Percentiles rank a stretch among this genome's conserved stretches.
These are phyloP conservation scores for Limosa lapponica DNA, from an alignment of 2,797 vertebrate species.

Conservation along the genomic window DNA sequence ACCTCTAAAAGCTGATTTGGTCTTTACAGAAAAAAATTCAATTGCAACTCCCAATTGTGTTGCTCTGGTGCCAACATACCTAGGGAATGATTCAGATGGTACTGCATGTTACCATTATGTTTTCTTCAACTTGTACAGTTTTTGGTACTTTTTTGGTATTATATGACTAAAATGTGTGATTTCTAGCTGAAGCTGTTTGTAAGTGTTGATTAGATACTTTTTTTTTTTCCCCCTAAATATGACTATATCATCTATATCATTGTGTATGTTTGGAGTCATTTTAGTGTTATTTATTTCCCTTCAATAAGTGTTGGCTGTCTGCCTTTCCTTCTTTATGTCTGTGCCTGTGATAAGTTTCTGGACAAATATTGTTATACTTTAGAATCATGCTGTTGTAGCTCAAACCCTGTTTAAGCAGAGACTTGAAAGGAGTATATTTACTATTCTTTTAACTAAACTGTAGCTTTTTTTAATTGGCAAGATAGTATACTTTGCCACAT, in stretches of 20 bases:
- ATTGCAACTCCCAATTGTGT: not conserved
- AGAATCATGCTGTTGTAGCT: not conserved
- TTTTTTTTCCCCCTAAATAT: not conserved
- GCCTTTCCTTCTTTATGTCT: not conserved
- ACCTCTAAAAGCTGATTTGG: not conserved
- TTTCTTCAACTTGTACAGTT: too few relatives aligned
- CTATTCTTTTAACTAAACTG: not conserved
- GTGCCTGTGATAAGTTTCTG: not conserved
- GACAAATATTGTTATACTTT: not conserved
- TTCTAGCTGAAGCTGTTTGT: not conserved
- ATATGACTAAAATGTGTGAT: not conserved
- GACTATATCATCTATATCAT: not conserved
- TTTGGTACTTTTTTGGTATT: not conserved
- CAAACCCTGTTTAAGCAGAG: not conserved
- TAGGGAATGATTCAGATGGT: constrained; percentile 17
- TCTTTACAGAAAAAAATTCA: not conserved
- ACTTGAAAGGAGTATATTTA: not conserved
- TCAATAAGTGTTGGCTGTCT: not conserved
- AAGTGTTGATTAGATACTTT: not conserved
- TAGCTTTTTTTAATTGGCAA: not conserved
- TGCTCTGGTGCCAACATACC: constrained; percentile 11
- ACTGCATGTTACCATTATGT: not conserved
- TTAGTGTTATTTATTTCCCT: not conserved
- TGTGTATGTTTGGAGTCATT: not conserved
- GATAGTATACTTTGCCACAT: not conserved